Percentiles rank a stretch among this genome's conserved stretches.
phyloP scores from a whole-genome alignment of 2,888 invertebrate genomes.

The Strigamia maritima region DNA sequence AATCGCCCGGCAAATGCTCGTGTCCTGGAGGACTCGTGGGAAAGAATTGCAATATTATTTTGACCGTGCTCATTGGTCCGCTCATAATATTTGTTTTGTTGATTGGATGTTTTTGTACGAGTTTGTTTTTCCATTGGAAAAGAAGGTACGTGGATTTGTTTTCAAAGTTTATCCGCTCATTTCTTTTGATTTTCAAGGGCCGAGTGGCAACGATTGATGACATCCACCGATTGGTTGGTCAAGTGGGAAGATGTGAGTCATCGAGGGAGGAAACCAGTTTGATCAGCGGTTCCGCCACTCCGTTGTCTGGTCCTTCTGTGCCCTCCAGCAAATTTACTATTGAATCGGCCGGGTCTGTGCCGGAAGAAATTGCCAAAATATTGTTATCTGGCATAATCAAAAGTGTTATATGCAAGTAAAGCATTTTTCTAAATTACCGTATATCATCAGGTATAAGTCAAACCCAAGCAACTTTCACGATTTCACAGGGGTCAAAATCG shows the following conservation, averaged over 20 bases:
- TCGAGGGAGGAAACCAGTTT: not conserved
- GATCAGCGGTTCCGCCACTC: not conserved
- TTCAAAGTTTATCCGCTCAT: not conserved
- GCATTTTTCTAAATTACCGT: too few species aligned
- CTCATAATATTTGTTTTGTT: not conserved
- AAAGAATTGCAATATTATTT: conserved; percentile 8
- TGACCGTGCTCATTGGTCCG: conserved; percentile 18
- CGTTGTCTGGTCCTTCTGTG: not conserved
- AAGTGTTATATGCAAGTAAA: not conserved
- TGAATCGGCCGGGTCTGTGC: not conserved
- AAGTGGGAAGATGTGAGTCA: conserved; percentile 32
- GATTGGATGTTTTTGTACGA: not conserved
- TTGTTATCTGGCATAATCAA: conserved; percentile 24
- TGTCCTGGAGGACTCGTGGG: conserved; percentile 32
- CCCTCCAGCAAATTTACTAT: not conserved
- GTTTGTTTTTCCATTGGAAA: conserved; percentile 12
- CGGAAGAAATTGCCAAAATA: not conserved
- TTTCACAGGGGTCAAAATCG: too few species aligned
- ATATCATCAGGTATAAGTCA: too few species aligned
- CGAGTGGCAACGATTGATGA: not conserved
- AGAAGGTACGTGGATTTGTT: not conserved
- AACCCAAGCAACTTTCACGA: too few species aligned
- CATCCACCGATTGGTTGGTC: conserved; percentile 31
- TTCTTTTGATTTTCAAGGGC: not conserved
- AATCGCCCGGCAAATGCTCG: not conserved